Evolutionary conservation across 2,888 invertebrate species (phyloP), one percentile per base, ranked within the genome.

Genomic region (Ornithoptera priamus): DNA sequence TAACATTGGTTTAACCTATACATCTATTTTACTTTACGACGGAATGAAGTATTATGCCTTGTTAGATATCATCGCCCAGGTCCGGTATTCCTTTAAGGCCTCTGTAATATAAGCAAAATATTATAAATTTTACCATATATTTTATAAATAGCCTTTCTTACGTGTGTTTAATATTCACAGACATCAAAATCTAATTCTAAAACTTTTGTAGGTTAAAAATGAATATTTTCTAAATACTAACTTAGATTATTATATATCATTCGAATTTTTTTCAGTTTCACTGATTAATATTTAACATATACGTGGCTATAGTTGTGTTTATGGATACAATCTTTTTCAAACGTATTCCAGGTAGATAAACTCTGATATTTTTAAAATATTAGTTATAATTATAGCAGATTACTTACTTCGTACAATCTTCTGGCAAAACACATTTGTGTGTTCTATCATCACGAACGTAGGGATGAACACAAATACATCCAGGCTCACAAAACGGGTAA

Each of bases 401-500:
- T 6, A 71, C 79, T 81, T 81, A 92, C 92, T 88, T 91, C n/a
- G 91, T 87, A 76, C 92, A 92, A 39, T 92, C 90, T 20, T 89
- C 90, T 0, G 88, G 88, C 59, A 88, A 71, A 18, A 92, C 87
- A 72, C 92, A 92, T 75, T 92, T 92, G 75, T 92, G 92, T n/a
- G 92, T 92, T 60, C 92, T 80, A 72, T 92, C 92, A 72, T 92
- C 92, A 5, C 92, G 78, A 1, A 92, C 88, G 71, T 87, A 89
- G 0, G 92, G 92, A 24, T 83, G 85, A 18, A 81, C 77, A 75
- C 92, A 92, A 59, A 92, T 82, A 76, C 92, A 92, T 36, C 92
- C 92, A 0, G 90, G 82, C 76, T 92, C 92, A 77, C 92, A 92
- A 81, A 92, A 92, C 1, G 92, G 92, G 78, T 91, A 92, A 82